Evolutionary conservation across 2,888 invertebrate genomes (phyloP).

Genomic region (Amiota minor): DNA sequence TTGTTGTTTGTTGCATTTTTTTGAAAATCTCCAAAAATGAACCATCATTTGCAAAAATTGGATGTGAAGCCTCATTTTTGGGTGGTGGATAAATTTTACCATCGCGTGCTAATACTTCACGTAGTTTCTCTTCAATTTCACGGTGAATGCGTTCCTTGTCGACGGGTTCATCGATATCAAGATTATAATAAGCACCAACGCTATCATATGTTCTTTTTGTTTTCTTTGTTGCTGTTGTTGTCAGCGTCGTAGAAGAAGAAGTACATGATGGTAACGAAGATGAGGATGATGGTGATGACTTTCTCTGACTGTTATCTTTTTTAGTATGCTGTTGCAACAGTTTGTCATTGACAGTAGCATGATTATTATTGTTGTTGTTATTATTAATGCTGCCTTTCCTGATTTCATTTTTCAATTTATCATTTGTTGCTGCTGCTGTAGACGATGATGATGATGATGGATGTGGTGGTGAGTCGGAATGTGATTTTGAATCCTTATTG

Average conservation of each 20-base stretch:
- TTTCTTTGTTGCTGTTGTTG: constrained; percentile 27
- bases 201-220: constrained; percentile 25
- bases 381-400: constrained; percentile 7
- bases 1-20: constrained; percentile 80
- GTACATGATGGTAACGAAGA: too few relatives aligned
- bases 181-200: constrained; percentile 64
- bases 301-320: neutral
- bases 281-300: constrained; percentile 35
- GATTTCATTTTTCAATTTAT: neutral
- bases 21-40: constrained; percentile 94
- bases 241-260: too few relatives aligned
- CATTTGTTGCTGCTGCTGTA: neutral
- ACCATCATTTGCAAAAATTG: constrained; percentile 82
- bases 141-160: constrained; percentile 73
- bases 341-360: too few relatives aligned
- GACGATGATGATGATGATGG: constrained; percentile 19
- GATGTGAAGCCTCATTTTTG: constrained; percentile 78
- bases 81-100: constrained; percentile 75
- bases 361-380: neutral
- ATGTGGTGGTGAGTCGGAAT: constrained; percentile 39
- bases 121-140: constrained; percentile 72
- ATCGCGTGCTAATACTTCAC: constrained; percentile 70
- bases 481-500: constrained; percentile 18
- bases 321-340: too few relatives aligned
- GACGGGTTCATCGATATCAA: constrained; percentile 68